Base-by-base conservation (phyloP, 2,113 vertebrate species). In the Ameiurus melas region DNA sequence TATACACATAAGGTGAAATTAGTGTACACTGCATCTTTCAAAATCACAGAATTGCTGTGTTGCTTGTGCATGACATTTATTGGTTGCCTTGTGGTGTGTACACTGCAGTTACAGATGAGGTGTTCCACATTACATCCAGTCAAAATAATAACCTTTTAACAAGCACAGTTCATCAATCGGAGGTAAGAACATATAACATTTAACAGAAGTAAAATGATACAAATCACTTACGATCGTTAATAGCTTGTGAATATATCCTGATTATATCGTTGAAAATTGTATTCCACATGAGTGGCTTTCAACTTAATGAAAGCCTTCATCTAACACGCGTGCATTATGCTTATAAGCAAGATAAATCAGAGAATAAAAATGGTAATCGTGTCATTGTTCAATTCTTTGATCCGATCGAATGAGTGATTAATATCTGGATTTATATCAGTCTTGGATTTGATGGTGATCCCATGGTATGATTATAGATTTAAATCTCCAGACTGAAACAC, bases 381-480 rank as follows among this genome's bases (percentile, higher is more conserved):
- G 64, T 66, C 25, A n/a, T 13, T 16, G 27, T 85, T 36, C 16
- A 14, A 71, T 66, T 3, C 13, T 85, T 85, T 71, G 30, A 39
- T 75, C 39, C 16, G 39, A 27, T 78, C 47, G 7, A n/a, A n/a
- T 6, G 25, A n/a, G 5, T 0, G 3, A 39, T 0, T 27, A 36
- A 57, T 55, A 68, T 84, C 1, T 88, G 58, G 85, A 1, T 27
- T 39, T 30, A 30, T 68, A 10, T 70, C 16, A 71, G n/a, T 25
- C 62, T 70, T 27, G 70, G 86, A 51, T 36, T 55, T 80, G 17
- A 70, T 70, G 51, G 53, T 62, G 51, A 85, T 85, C 53, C 4
- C 51, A 22, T 82, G 39, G 22, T 66, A n/a, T n/a, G n/a, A n/a
- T n/a, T n/a, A n/a, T n/a, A n/a, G 19, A 60, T 66, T 66, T 27